Evolutionary conservation across 2,113 vertebrate genomes (phyloP), one percentile per base, ranked within the genome.

Genomic region (Parus major): DNA sequence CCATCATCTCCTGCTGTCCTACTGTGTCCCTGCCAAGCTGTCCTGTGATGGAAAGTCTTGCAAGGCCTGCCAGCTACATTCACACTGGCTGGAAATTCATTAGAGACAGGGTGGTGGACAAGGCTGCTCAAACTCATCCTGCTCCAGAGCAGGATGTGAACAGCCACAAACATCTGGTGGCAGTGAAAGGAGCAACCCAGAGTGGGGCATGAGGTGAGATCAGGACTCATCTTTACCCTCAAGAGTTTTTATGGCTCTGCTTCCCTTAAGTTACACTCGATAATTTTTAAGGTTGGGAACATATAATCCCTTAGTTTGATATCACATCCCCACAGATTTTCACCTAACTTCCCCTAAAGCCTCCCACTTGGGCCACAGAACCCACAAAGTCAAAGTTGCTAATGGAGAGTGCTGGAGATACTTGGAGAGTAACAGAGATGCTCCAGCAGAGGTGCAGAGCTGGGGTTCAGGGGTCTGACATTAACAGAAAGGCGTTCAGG

Each of bases 31-130:
- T 28, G 82, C 83, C 92, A 96, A 92, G 46, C 57, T 75, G 71
- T 52, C 53, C 71, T 72, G 47, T 88, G 88, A 92, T 75, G 64
- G 69, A 93, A 66, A 92, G 91, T 55, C 72, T 93, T 55, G 65
- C 84, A 93, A 93, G 87, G 57, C 71, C 93, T 88, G 47, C 90
- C 82, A 92, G 63, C 82, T 88, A 33, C 55, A 87, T 94, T 81
- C 71, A 68, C 25, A 56, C 49, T 94, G 66, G 35, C 47, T 93
- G 87, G 56, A 49, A 88, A 93, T 93, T 96, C 83, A 88, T 86
- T 64, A 85, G 86, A 92, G 50, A 46, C 52, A 87, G 29, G 33
- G 42, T 3, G 18, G 49, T 60, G 44, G 82, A 56, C 33, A 49
- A 53, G 77, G 69, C 71, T 84, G 94, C 60, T 55, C 36, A 2